Evolutionary conservation across 2,113 vertebrate genomes (phyloP), one percentile per base, ranked within the genome.

Genomic region (Indicator maculatus): DNA sequence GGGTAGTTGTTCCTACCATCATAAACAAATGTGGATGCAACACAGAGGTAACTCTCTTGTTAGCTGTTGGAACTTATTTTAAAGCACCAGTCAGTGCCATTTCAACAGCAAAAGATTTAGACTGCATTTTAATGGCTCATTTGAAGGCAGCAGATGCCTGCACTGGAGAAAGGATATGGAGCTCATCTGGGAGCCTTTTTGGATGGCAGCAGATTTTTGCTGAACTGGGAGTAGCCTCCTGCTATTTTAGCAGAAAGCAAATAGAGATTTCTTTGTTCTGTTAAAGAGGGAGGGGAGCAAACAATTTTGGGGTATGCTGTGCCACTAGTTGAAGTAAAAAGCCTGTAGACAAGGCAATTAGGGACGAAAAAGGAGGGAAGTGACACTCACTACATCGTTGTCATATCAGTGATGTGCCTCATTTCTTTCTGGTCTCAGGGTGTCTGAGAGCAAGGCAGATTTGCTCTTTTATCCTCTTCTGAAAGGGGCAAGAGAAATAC

Each of bases 211-310:
- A 26, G 1, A 1, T 86, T 95, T 80, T 56, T 70, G 52, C 61
- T 91, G 52, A 69, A 86, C 44, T 71, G 30, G 23, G 24, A 31
- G 2, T 63, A 72, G 41, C 41, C 15, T 58, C 90, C 61, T 86
- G 44, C 61, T 86, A 45, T 77, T 83, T 93, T 86, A 92, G 38
- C 33, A 75, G 65, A 78, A 93, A 77, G 56, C 73, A 66, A 83
- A 64, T 10, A n/a, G 23, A 41, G 50, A 58, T 89, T 89, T 65
- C 3, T 86, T 89, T 64, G 23, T 71, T 78, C 92, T 90, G 65
- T 82, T 87, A 65, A 86, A 71, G 56, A 58, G 86, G 64, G 33
- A 83, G 30, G 47, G 55, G 56, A 30, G 67, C 38, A 80, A 83
- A 60, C 26, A 82, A 16, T 39, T 55, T 59, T 9, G 14, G n/a